Conservation (phyloP, 2,797 vertebrate species). For the Neosalanx taihuensis region DNA sequence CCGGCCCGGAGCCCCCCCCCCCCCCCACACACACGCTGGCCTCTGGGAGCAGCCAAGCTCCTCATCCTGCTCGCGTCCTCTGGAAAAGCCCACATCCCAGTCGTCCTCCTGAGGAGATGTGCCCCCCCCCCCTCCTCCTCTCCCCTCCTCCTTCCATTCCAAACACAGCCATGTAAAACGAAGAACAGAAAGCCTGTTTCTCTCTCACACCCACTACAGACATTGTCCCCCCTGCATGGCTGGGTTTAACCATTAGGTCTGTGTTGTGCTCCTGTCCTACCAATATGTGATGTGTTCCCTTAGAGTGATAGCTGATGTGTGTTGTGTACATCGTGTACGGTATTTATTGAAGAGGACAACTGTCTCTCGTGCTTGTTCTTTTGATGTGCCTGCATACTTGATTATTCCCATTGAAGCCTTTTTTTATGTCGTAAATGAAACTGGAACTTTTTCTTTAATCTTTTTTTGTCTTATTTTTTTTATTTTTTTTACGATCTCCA, state of each 20-base stretch:
- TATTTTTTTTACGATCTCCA: conserved; percentile 6
- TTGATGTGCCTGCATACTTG: conserved; percentile 38
- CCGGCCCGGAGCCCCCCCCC: conserved; percentile 37
- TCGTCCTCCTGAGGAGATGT: conserved; percentile 20
- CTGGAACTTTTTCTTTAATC: conserved; percentile 37
- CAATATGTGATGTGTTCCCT: conserved; percentile 38
- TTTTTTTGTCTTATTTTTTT: conserved; percentile 24
- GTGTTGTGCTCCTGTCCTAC: conserved; percentile 30
- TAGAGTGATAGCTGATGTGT: conserved; percentile 36
- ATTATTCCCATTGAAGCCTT: conserved; percentile 18
- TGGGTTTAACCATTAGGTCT: conserved; percentile 34
- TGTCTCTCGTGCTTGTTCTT: conserved; percentile 15
- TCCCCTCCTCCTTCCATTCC: neutral
- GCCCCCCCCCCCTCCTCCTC: conserved; percentile 23
- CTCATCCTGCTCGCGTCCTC: conserved; percentile 30
- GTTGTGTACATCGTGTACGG: conserved; percentile 52
- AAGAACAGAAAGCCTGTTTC: neutral
- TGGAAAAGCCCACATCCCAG: neutral
- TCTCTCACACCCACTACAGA: neutral
- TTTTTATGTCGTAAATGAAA: conserved; percentile 20
- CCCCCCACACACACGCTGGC: conserved; percentile 41
- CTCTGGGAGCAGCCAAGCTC: conserved; percentile 44
- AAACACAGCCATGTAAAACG: neutral
- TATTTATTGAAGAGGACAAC: conserved; percentile 61
- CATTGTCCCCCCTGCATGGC: conserved; percentile 50